Conservation (phyloP, 2,113 vertebrate species). For the Cochlearius cochlearius region DNA sequence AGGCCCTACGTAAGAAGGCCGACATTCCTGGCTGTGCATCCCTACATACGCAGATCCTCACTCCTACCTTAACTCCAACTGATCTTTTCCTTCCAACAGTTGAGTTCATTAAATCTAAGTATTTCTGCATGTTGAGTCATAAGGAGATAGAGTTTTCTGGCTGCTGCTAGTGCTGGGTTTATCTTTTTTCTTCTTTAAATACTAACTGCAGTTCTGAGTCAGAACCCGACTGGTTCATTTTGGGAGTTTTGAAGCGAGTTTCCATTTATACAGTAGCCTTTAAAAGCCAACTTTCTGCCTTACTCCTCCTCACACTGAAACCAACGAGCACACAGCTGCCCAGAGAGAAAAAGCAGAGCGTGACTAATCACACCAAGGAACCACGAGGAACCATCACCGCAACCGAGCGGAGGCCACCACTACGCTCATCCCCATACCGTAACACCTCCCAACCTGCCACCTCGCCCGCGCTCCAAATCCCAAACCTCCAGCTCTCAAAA, state of each 20-base stretch:
- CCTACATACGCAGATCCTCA: not conserved
- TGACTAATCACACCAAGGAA: not conserved
- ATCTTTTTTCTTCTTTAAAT: constrained; percentile 14
- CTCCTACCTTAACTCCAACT: constrained; percentile 7
- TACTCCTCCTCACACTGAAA: constrained; percentile 38
- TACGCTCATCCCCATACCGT: accelerated
- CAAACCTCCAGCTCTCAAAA: not conserved
- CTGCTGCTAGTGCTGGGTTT: constrained; percentile 12
- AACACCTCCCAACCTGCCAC: not conserved
- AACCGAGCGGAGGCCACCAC: not conserved
- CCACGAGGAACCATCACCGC: not conserved
- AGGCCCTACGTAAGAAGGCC: not conserved
- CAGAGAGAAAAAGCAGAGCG: not conserved
- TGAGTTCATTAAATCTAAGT: constrained; percentile 54
- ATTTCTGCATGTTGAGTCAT: constrained; percentile 73
- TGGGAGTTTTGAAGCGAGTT: constrained; percentile 56
- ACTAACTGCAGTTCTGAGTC: constrained; percentile 77
- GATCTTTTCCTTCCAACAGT: constrained; percentile 20
- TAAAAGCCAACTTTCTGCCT: constrained; percentile 43
- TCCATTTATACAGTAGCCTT: constrained; percentile 61
- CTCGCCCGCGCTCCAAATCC: not conserved
- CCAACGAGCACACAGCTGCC: constrained; percentile 11
- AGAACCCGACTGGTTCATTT: constrained; percentile 52
- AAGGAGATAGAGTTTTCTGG: constrained; percentile 62
- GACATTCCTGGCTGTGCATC: not conserved